Base-by-base conservation (phyloP, 1,140 invertebrate species). In the Dryas iulia region DNA sequence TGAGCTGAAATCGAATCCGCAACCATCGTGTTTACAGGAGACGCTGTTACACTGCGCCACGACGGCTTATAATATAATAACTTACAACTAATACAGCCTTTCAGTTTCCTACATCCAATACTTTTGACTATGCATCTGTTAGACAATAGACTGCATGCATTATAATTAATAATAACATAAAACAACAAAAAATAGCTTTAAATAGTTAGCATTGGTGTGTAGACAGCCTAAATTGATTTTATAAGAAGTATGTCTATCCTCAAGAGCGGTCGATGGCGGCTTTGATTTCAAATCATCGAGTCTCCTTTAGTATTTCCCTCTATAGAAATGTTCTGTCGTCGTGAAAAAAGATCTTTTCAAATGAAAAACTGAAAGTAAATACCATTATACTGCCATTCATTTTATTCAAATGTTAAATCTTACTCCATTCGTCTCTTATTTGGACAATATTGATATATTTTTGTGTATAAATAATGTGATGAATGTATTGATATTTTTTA, bases 291-390 rank as follows among this genome's bases (percentile, higher is more conserved):
- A 64, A 64, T 64, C 62, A 57, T 57, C 52, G 52, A 66, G 33
- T 58, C 64, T 35, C 33, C 56, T 26, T 66, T 66, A 59, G 58
- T 66, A 66, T 66, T 66, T 66, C 33, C 21, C 21, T 66, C 56
- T 14, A 66, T 66, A 30, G 56, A 66, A 66, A 59, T 59, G 33
- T 33, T 59, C 12, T 59, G 56, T 47, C 56, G 52, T 66, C 57
- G 33, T 18, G 47, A 58, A 39, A 39, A 18, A 39, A 59, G 58
- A 59, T 12, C 64, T 66, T 66, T 59, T 66, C 24, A 52, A 66
- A 52, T 59, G 56, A 66, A 66, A 66, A 26, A 59, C 12, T 59
- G 14, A 3, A 25, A 35, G 25, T 30, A 39, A 56, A 64, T 59
- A 60, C 59, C 59, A 47, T 47, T 47, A 47, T 18, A 47, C 39